Base-by-base conservation (phyloP, 2,797 vertebrate genomes). In the Corythornis leucogaster region DNA sequence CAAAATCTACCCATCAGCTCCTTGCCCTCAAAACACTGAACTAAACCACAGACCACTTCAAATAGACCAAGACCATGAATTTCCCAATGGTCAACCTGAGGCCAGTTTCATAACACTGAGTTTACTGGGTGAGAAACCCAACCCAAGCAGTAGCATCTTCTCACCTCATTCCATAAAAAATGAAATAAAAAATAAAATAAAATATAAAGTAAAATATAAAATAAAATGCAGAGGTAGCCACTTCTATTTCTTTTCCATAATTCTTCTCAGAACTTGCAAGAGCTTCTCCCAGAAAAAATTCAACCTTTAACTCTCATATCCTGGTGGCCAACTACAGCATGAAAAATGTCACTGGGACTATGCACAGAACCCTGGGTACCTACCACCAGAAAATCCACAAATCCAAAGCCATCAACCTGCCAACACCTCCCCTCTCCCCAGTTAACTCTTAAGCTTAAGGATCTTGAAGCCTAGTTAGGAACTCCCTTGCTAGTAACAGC, bases 41-140 rank as follows among this genome's bases (percentile, higher is more conserved):
- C 35, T 64, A 77, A 95, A 81, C 68, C 71, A 91, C 77, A 91
- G 68, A 57, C 82, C 51, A 92, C 53, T 77, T 87, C 89, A 91
- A 73, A 61, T 5, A 42, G 50, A 85, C 57, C 30, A 26, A 81
- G 48, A 45, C 45, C 38, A 14, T 57, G 10, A 11, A n/a, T 12
- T 61, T 81, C 67, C 75, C 76, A 24, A 61, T 11, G 35, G 25
- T 5, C 22, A 93, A 73, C 21, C 14, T 21, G 25, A 67, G 64
- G 57, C 15, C 8, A 43, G 2, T 17, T 74, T 85, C 25, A 0
- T 26, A 80, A 46, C 15, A 13, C 18, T 3, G 3, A 42, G 15
- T 38, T 57, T 25, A 51, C 5, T 9, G 4, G 5, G n/a, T 50
- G 12, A 58, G 73, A 90, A 81, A 59, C 2, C 45, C 80, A 55